These are phyloP conservation scores for Galerucella calmariensis DNA, from an alignment of 2,888 invertebrate species.

Conservation along the genomic window DNA sequence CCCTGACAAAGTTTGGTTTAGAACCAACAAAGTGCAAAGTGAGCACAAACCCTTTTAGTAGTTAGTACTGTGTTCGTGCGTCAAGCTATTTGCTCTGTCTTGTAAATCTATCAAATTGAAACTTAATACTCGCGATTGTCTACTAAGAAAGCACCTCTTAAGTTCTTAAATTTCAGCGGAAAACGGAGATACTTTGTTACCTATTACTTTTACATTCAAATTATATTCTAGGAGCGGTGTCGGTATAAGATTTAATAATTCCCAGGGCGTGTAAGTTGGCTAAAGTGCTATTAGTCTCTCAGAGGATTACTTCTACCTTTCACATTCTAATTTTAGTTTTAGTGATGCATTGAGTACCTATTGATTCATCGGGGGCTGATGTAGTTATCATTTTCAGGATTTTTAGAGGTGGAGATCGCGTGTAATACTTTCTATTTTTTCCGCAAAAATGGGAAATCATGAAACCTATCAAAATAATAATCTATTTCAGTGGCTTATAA, in stretches of 20 bases:
- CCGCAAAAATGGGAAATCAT: too few species aligned
- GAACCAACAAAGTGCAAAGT: constrained; percentile 19
- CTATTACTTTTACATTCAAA: constrained; percentile 33
- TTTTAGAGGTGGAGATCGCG: too few species aligned
- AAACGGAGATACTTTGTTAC: constrained; percentile 34
- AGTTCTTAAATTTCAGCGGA: constrained; percentile 39
- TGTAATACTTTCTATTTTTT: too few species aligned
- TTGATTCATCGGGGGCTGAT: too few species aligned
- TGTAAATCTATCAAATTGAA: constrained; percentile 40
- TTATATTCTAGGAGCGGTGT: constrained; percentile 32
- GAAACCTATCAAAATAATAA: too few species aligned
- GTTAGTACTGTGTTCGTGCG: constrained; percentile 26
- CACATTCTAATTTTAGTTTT: neutral
- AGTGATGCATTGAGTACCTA: too few species aligned
- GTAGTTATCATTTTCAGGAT: too few species aligned
- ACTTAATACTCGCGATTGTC: constrained; percentile 39
- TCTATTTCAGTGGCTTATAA: too few species aligned
- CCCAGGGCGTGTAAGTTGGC: neutral
- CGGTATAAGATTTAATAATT: constrained; percentile 28
- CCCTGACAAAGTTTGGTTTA: constrained; percentile 11
- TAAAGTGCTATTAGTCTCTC: neutral
- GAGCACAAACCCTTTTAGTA: constrained; percentile 30
- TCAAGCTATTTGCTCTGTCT: constrained; percentile 32
- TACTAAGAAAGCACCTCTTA: constrained; percentile 38
- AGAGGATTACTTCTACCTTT: neutral